Evolutionary conservation across 2,113 vertebrate species (phyloP).

Genomic region (Gasterosteus nipponicus): DNA sequence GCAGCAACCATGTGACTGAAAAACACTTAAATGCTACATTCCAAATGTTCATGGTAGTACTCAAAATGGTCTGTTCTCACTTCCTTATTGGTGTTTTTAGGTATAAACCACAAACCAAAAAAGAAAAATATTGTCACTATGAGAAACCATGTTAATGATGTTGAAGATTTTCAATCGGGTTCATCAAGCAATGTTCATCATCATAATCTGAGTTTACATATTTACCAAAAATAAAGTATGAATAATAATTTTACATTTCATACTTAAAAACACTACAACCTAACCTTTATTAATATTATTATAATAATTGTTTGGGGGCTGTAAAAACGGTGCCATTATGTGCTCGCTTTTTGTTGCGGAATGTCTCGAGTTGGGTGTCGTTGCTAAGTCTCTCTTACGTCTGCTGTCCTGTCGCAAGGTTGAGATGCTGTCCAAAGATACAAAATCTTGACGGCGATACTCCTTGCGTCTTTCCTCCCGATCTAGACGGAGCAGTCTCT

Average conservation of each 20-base stretch:
- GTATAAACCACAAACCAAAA: neutral
- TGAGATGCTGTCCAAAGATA: slow-evolving; percentile 85
- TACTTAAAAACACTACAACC: too few species aligned
- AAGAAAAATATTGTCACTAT: too few species aligned
- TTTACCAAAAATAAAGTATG: too few species aligned
- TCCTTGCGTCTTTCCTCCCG: slow-evolving; percentile 93
- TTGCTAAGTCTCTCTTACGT: slow-evolving; percentile 75
- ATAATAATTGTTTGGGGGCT: neutral
- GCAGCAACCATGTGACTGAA: neutral
- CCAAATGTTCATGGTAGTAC: neutral
- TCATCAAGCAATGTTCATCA: too few species aligned
- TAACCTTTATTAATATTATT: too few species aligned
- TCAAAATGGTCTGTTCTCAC: neutral
- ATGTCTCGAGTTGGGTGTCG: neutral
- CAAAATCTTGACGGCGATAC: slow-evolving; percentile 84
- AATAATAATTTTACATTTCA: too few species aligned
- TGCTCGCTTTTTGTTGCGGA: neutral
- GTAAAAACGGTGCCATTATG: neutral
- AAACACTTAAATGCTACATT: neutral
- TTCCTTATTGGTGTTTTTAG: neutral
- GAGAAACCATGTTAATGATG: too few species aligned
- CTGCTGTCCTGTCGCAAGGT: slow-evolving; percentile 84
- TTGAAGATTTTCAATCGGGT: too few species aligned
- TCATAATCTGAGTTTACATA: too few species aligned
- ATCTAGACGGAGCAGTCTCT: slow-evolving; percentile 89